phyloP scores from a whole-genome alignment of 35 echinoderm and acorn worm genomes.

The Anneissia japonica region DNA sequence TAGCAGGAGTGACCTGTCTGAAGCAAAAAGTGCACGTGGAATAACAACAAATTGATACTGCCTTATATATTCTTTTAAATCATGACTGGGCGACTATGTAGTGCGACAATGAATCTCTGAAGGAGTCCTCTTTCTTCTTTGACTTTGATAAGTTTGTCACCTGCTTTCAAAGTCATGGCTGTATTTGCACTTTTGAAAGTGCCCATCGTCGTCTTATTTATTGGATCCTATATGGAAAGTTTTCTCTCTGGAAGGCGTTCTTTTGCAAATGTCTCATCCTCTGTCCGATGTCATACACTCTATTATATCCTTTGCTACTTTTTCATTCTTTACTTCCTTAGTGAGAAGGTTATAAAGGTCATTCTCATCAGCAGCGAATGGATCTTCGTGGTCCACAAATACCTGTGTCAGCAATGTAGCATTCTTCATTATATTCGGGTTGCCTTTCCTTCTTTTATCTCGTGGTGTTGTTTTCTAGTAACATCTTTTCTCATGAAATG shows the following conservation, averaged over 20 bases:
- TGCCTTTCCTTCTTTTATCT: not conserved
- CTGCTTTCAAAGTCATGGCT: not conserved
- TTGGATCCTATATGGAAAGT: conserved; percentile 6
- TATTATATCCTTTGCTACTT: conserved; percentile 2
- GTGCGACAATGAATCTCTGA: not conserved
- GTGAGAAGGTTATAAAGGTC: not conserved
- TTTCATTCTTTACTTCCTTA: not conserved
- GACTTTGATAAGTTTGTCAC: conserved; percentile 14
- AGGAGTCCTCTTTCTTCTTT: conserved; percentile 17
- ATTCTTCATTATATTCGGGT: not conserved
- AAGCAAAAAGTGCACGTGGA: conserved; percentile 2
- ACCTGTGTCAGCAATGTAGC: not conserved
- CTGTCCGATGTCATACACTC: not conserved
- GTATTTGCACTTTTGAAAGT: conserved; percentile 2
- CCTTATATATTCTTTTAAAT: conserved; percentile 8
- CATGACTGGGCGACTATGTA: not conserved
- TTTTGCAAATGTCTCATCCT: conserved; percentile 3
- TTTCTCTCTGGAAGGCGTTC: not conserved
- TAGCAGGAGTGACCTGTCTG: not conserved
- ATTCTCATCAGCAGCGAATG: conserved; percentile 14
- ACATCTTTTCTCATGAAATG: not conserved
- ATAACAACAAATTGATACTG: conserved; percentile 11
- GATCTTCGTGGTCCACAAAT: not conserved
- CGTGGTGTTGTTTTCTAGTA: not conserved
- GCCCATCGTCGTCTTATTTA: not conserved